Evolutionary conservation across 2,113 vertebrate species (phyloP).

Genomic region (Pavo muticus): DNA sequence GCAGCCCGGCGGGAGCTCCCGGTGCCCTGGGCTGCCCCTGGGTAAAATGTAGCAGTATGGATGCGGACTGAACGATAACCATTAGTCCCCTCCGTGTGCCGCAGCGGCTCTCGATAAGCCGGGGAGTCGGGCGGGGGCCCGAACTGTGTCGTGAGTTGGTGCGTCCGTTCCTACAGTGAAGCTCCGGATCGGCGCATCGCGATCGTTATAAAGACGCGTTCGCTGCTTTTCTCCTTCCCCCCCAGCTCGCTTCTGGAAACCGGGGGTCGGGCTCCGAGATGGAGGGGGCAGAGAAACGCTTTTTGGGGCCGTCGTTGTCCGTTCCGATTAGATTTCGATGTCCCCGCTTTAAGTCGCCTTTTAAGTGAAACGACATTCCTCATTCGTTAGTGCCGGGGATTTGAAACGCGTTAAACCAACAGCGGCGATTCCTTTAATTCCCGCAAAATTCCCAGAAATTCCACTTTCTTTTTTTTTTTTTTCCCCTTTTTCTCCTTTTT

Average conservation of each 20-base stretch:
- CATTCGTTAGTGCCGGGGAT: background rate
- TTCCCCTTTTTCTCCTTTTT: background rate
- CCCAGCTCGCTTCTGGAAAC: background rate
- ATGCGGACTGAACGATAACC: background rate
- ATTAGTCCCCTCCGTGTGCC: background rate
- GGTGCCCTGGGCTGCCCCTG: background rate
- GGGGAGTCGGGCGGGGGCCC: background rate
- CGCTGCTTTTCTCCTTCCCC: background rate
- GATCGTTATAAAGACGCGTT: background rate
- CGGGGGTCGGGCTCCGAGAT: background rate
- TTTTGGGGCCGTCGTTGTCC: background rate
- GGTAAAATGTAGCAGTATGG: background rate
- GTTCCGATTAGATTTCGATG: slow-evolving; percentile 40
- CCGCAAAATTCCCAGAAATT: background rate
- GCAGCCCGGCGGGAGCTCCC: background rate
- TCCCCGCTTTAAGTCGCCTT: background rate
- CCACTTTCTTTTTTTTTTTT: background rate
- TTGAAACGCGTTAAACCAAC: background rate
- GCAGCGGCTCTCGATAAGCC: rapidly evolving
- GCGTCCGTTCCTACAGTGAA: background rate
- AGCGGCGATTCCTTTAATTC: background rate
- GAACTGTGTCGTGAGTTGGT: background rate
- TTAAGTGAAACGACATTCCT: background rate
- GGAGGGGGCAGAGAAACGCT: background rate
- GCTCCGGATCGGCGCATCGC: background rate